Percentiles rank a stretch among this genome's conserved stretches.
These are phyloP conservation scores for Trachelus stipa DNA, from an alignment of 2,888 invertebrate species.

Conservation along the genomic window DNA sequence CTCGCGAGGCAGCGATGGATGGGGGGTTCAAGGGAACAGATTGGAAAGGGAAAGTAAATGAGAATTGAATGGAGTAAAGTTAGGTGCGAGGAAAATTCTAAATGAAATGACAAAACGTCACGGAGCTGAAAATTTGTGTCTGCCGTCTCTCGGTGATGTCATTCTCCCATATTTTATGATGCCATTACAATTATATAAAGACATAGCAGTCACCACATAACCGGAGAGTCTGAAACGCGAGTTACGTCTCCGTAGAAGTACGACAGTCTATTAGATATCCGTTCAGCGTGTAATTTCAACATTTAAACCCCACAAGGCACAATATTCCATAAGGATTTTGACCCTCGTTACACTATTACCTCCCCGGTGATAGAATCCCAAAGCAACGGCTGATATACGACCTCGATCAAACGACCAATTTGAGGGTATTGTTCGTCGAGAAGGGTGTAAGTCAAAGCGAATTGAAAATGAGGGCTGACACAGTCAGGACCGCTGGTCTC, in stretches of 20 bases:
- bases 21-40: not conserved
- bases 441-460: not conserved
- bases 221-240: not conserved
- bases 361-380: not conserved
- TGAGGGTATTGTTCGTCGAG: not conserved
- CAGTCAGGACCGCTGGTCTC: not conserved
- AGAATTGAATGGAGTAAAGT: not conserved
- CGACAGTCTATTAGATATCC: not conserved
- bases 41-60: not conserved
- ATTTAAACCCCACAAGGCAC: not conserved
- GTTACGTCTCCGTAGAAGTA: not conserved
- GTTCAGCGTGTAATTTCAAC: not conserved
- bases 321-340: not conserved
- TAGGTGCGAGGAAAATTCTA: not conserved
- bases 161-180: not conserved
- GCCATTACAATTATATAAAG: not conserved
- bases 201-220: not conserved
- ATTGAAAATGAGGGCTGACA: conserved; percentile 5
- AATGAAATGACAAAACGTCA: not conserved
- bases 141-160: not conserved
- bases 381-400: not conserved
- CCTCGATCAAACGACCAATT: not conserved
- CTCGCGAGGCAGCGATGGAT: not conserved
- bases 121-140: no score
- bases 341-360: not conserved